These are phyloP conservation scores for Trichogramma dendrolimi DNA, from an alignment of 2,888 invertebrate genomes.

Conservation along the genomic window DNA sequence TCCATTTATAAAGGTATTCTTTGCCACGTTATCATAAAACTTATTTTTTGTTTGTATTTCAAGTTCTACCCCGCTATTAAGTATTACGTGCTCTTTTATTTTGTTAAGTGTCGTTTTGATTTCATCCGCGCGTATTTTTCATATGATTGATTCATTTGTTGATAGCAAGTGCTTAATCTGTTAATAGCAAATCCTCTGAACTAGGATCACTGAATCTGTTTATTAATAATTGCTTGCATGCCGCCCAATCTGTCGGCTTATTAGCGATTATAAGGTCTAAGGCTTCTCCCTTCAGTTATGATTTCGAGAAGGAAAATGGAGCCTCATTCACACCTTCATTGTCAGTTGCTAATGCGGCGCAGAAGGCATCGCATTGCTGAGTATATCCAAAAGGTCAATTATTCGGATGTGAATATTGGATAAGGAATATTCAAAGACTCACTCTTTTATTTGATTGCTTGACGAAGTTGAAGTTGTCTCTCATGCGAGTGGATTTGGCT, in stretches of 20 bases:
- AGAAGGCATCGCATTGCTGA: no score
- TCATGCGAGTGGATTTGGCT: no score
- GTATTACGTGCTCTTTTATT: neutral
- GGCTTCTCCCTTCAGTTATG: conserved; percentile 8
- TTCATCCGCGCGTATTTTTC: conserved; percentile 6
- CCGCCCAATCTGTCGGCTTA: neutral
- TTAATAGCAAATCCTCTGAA: neutral
- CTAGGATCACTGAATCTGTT: neutral
- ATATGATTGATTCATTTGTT: neutral
- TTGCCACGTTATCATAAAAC: no score
- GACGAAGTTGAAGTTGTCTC: no score
- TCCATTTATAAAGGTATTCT: no score
- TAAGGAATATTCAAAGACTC: no score
- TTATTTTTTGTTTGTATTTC: no score
- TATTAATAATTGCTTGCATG: neutral
- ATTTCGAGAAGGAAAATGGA: neutral
- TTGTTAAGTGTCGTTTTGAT: neutral
- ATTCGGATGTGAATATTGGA: no score
- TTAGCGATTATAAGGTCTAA: neutral
- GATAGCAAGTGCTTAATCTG: neutral
- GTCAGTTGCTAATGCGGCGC: no score
- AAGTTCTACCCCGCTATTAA: neutral
- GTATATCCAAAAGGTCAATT: no score
- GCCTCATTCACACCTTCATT: no score
- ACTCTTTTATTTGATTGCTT: no score